These are phyloP conservation scores for Bolinopsis microptera DNA, from an alignment of 37 sponge, comb jelly and placozoan species.

Conservation along the genomic window DNA sequence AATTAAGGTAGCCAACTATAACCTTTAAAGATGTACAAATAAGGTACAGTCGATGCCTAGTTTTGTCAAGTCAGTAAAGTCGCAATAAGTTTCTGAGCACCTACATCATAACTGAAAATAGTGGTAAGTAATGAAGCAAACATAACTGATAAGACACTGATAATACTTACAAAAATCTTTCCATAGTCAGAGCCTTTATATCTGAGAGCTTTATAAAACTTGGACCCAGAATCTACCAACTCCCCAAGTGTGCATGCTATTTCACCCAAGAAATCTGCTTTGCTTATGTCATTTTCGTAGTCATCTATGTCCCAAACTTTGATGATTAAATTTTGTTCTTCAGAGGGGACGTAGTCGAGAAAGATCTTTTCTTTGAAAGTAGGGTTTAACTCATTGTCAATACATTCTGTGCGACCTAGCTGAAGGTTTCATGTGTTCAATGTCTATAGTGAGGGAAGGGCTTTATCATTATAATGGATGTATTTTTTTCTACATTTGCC, in stretches of 20 bases:
- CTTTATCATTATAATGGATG: too few relatives aligned
- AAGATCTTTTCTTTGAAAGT: conserved; percentile 69
- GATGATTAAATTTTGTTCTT: conserved; percentile 83
- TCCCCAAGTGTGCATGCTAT: conserved; percentile 68
- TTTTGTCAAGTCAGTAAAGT: too few relatives aligned
- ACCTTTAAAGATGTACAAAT: too few relatives aligned
- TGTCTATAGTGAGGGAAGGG: too few relatives aligned
- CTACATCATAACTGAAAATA: too few relatives aligned
- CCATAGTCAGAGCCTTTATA: conserved; percentile 43
- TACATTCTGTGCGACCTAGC: conserved; percentile 78
- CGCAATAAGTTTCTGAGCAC: too few relatives aligned
- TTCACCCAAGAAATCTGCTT: conserved; percentile 73
- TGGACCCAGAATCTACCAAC: conserved; percentile 30
- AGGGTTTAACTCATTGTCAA: conserved; percentile 77
- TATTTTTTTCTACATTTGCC: too few relatives aligned
- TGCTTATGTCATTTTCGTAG: conserved; percentile 64
- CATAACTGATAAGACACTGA: too few relatives aligned
- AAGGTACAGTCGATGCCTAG: too few relatives aligned
- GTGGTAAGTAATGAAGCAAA: too few relatives aligned
- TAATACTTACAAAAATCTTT: conserved; percentile 61
- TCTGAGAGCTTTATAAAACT: conserved; percentile 1
- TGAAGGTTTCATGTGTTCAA: conserved; percentile 22
- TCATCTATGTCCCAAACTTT: conserved; percentile 82
- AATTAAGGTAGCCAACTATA: too few relatives aligned
- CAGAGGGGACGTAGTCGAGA: conserved; percentile 85